Conservation (phyloP, 2,797 vertebrate species). For the Gouania willdenowi region DNA sequence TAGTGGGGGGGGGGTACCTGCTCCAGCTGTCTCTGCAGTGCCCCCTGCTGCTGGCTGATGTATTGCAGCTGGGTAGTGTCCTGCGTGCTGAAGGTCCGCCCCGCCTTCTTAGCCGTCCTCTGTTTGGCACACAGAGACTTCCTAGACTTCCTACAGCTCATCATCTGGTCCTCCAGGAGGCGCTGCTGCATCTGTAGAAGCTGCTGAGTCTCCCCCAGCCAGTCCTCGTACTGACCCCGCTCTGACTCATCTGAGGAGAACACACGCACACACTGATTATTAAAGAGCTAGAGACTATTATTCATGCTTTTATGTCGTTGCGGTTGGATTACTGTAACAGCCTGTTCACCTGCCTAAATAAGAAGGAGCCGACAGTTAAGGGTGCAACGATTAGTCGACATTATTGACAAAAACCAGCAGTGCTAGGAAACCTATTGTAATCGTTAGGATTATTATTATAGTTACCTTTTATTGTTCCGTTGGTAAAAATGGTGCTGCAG, state of each 20-base stretch:
- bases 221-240: slow-evolving; percentile 90
- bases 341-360: too few relatives aligned
- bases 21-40: slow-evolving; percentile 94
- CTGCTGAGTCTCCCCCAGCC: slow-evolving; percentile 93
- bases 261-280: too few relatives aligned
- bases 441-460: too few relatives aligned
- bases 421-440: too few relatives aligned
- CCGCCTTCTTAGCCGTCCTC: slow-evolving; percentile 91
- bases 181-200: slow-evolving; percentile 97
- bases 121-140: slow-evolving; percentile 97
- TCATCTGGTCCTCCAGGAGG: slow-evolving; percentile 94
- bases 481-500: too few relatives aligned
- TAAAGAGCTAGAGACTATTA: too few relatives aligned
- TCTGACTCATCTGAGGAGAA: slow-evolving; percentile 82
- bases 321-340: too few relatives aligned
- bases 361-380: background rate
- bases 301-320: too few relatives aligned
- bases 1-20: slow-evolving; percentile 83
- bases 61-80: slow-evolving; percentile 88
- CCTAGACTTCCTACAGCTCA: slow-evolving; percentile 90
- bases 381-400: too few relatives aligned
- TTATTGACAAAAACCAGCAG: too few relatives aligned
- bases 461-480: too few relatives aligned
- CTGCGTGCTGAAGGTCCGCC: slow-evolving; percentile 87
- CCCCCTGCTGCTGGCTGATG: slow-evolving; percentile 90